Conservation (phyloP, 2,888 invertebrate genomes). For the Ashinkailepas kermadecensis region DNA sequence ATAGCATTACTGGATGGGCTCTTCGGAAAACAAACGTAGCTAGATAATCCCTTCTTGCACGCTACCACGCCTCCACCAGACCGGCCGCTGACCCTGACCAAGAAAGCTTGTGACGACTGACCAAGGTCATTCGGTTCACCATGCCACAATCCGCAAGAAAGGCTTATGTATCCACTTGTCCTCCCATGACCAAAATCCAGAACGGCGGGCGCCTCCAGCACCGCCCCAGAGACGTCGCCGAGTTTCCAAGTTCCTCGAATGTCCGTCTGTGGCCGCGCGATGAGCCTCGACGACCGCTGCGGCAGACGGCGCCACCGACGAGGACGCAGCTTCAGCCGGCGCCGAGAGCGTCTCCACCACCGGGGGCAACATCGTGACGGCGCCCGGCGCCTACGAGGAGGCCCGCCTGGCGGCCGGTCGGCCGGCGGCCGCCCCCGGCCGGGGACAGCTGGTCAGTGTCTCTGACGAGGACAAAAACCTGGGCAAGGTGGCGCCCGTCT, state of each 20-base stretch:
- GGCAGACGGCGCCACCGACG: neutral
- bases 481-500: conserved; percentile 69
- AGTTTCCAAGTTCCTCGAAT: too few species aligned
- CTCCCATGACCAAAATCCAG: neutral
- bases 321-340: neutral
- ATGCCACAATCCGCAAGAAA: too few species aligned
- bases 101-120: too few species aligned
- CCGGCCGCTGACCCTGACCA: too few species aligned
- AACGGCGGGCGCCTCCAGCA: neutral
- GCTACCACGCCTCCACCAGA: too few species aligned
- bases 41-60: too few species aligned
- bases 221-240: neutral
- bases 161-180: neutral
- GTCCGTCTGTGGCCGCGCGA: too few species aligned
- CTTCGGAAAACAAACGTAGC: too few species aligned
- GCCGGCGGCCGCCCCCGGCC: conserved; percentile 22
- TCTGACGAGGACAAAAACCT: conserved; percentile 39
- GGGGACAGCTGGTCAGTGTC: conserved; percentile 1
- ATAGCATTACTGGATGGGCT: too few species aligned
- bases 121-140: too few species aligned
- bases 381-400: conserved; percentile 31
- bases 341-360: conserved; percentile 11
- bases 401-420: conserved; percentile 24
- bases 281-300: neutral
- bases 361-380: conserved; percentile 32